phyloP scores from a whole-genome alignment of 2,888 invertebrate species.

The Stenotaenia linearis region DNA sequence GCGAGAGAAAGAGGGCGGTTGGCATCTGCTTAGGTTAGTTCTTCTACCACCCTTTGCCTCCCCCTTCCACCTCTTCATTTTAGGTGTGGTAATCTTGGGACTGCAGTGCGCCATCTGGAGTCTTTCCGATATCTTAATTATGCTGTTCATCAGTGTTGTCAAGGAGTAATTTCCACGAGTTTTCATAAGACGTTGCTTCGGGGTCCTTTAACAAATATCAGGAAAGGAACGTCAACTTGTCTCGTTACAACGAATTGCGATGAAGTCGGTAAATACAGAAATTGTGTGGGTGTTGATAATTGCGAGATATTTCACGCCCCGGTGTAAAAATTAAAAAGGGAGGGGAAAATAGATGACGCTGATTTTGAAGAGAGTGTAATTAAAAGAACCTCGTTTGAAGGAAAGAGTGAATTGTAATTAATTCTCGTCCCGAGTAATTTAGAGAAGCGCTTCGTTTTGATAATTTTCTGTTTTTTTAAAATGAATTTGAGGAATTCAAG shows the following conservation, averaged over 20 bases:
- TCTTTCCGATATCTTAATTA: conserved; percentile 26
- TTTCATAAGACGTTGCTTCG: conserved; percentile 26
- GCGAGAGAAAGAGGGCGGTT: neutral
- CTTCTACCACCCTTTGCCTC: neutral
- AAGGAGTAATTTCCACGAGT: conserved; percentile 26
- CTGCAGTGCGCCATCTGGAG: conserved; percentile 26
- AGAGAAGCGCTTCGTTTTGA: neutral
- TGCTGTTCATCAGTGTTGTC: conserved; percentile 26
- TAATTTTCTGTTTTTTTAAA: neutral
- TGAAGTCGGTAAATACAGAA: neutral
- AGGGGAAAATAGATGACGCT: neutral
- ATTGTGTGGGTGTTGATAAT: conserved; percentile 26
- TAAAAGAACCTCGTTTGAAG: conserved; percentile 12
- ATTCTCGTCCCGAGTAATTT: conserved; percentile 1
- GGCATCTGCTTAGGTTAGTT: neutral
- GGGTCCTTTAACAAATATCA: conserved; percentile 11
- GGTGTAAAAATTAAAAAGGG: neutral
- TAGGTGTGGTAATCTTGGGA: conserved; percentile 20
- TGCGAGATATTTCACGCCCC: conserved; percentile 5
- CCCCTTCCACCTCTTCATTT: conserved; percentile 3
- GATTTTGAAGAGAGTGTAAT: neutral
- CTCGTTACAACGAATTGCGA: neutral
- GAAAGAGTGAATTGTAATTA: conserved; percentile 14
- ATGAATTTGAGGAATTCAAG: no score
- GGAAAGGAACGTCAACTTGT: neutral